Base-by-base conservation (phyloP, 2,888 invertebrate genomes). In the Acrocyrtus sp. region DNA sequence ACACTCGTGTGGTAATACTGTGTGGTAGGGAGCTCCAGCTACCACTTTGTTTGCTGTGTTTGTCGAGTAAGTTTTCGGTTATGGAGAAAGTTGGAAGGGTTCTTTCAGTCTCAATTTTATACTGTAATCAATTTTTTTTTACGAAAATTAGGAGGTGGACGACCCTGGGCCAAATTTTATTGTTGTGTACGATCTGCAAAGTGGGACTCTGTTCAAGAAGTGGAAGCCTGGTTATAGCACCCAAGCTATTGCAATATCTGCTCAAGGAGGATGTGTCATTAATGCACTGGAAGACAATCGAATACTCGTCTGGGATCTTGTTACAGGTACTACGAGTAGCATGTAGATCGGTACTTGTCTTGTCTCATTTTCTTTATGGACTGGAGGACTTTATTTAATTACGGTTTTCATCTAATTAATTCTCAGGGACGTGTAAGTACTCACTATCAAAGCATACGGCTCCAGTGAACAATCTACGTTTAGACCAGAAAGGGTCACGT, bases 151-250 rank as follows among this genome's bases (percentile, higher is more conserved):
- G 84, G 90, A 91, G 84, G 87, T 90, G 39, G 89, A 89, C 82
- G 93, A 93, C 83, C 91, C 92, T 0, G 89, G 90, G 72, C 93
- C 94, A 0, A 94, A 94, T 87, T 95, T 94, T 85, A 92, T 95
- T 66, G 93, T 94, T 58, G 94, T 95, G 54, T 95, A 95, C 84
- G 95, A 95, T 86, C 87, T 95, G 53, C 92, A 93, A 85, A 94
- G 93, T 76, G 95, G 95, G 62, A 94, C 94, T 0, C 84, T 95
- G 80, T 95, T 95, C 86, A 94, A 94, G 85, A 95, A 94, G 85
- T 94, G 94, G 93, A 94, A 94, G 85, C 93, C 94, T 1, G 90
- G 90, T 26, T 91, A 91, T 78, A 91, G 92, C 84, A 92, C 93
- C 1, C 92, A 91, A 4, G 90, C 93, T n/a, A 86, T 95, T 80